These are phyloP conservation scores for Clytia hemisphaerica DNA, from an alignment of 30 jellyfish, hydroid and myxozoan genomes.

Conservation along the genomic window DNA sequence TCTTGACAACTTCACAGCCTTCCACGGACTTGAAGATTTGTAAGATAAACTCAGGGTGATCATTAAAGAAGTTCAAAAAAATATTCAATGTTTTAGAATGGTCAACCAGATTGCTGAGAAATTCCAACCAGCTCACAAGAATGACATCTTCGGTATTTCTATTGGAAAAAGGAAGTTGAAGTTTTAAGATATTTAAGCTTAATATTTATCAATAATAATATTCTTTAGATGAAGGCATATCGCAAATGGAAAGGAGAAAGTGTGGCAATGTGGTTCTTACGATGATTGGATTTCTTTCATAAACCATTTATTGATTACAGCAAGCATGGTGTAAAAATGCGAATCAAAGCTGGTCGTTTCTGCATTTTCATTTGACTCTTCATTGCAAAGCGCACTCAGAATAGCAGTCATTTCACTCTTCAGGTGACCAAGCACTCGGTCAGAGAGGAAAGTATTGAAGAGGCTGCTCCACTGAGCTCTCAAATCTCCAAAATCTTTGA, in stretches of 20 bases:
- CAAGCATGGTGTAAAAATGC: too few species aligned
- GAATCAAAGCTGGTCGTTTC: too few species aligned
- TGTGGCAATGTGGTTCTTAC: too few species aligned
- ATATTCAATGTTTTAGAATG: slow-evolving; percentile 28
- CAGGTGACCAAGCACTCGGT: slow-evolving; percentile 10
- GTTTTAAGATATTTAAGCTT: neutral
- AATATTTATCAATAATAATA: neutral
- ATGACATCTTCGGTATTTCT: slow-evolving; percentile 6
- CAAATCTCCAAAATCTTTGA: slow-evolving; percentile 11
- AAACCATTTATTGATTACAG: slow-evolving; percentile 26
- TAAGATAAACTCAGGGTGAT: neutral
- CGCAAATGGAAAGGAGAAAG: too few species aligned
- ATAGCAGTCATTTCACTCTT: too few species aligned
- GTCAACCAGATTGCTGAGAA: slow-evolving; percentile 17
- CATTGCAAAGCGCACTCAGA: too few species aligned
- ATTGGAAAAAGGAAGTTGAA: neutral
- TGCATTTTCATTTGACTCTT: too few species aligned
- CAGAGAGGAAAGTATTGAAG: slow-evolving; percentile 8
- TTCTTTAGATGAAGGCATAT: too few species aligned
- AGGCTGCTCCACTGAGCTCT: slow-evolving; percentile 14
- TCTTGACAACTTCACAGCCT: neutral
- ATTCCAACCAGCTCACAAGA: slow-evolving; percentile 24
- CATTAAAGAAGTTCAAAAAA: slow-evolving; percentile 7
- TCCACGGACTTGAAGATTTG: slow-evolving; percentile 1
- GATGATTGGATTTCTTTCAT: slow-evolving; percentile 1